Evolutionary conservation across 1,140 invertebrate species (phyloP).

Genomic region (Drosophila navojoa): DNA sequence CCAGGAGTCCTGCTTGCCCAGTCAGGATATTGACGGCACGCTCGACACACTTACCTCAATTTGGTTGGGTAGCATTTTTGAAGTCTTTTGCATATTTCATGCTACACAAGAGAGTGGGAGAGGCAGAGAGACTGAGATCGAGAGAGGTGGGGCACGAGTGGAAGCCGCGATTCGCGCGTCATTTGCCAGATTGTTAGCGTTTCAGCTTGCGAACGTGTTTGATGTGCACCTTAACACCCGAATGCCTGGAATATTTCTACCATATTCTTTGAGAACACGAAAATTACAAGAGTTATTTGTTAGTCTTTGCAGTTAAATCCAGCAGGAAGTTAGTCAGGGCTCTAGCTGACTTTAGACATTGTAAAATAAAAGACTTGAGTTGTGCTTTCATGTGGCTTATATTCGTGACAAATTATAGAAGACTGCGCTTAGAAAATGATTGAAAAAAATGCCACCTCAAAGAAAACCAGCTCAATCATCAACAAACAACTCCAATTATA

Average conservation of each 20-base stretch:
- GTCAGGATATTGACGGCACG: slow-evolving; percentile 5
- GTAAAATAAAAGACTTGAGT: too few species aligned
- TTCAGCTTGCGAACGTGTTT: slow-evolving; percentile 38
- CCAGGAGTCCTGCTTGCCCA: slow-evolving; percentile 1
- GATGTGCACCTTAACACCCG: slow-evolving; percentile 39
- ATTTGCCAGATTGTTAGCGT: slow-evolving; percentile 68
- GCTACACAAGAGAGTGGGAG: not conserved
- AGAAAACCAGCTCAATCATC: too few species aligned
- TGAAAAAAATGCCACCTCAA: too few species aligned
- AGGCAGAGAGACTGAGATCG: not conserved
- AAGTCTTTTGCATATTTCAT: slow-evolving; percentile 63
- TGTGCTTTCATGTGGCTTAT: too few species aligned
- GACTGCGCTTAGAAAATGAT: too few species aligned
- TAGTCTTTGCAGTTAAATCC: too few species aligned
- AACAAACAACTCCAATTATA: too few species aligned
- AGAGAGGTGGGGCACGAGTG: slow-evolving; percentile 3
- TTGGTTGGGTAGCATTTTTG: slow-evolving; percentile 43
- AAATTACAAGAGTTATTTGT: too few species aligned
- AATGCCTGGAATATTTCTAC: not conserved
- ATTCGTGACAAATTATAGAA: too few species aligned
- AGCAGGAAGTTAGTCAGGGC: too few species aligned
- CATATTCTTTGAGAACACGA: too few species aligned
- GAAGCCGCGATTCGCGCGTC: slow-evolving; percentile 33
- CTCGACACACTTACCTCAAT: slow-evolving; percentile 47
- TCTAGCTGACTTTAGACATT: too few species aligned